Conservation (phyloP, 2,797 vertebrate species). For the Rhabdomys pumilio region DNA sequence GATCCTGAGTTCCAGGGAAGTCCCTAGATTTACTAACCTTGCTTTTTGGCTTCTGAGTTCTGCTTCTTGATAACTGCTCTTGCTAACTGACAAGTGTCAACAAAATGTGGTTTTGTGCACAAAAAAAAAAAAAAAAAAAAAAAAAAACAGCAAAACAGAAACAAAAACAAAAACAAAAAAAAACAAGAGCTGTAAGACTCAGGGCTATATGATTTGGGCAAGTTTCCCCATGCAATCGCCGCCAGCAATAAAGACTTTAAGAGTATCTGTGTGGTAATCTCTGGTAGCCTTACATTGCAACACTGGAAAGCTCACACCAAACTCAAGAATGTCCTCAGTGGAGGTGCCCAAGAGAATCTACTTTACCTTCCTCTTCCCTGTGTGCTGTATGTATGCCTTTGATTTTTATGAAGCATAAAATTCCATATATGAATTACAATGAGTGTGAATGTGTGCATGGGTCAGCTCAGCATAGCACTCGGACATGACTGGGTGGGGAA, state of each 20-base stretch:
- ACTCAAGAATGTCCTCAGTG: background rate
- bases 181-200: background rate
- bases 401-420: background rate
- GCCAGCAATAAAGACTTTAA: background rate
- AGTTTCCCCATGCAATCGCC: background rate
- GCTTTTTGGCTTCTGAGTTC: background rate
- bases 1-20: background rate
- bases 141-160: background rate
- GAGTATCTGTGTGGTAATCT: background rate
- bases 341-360: background rate
- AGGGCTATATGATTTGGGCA: background rate
- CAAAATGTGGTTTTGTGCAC: background rate
- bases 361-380: background rate
- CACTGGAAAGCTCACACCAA: background rate
- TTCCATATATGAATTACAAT: background rate
- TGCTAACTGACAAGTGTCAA: background rate
- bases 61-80: background rate
- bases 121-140: background rate
- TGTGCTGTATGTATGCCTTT: background rate
- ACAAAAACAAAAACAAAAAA: background rate
- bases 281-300: background rate
- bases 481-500: too few relatives aligned
- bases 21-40: background rate
- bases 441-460: background rate
- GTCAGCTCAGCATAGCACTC: background rate